Evolutionary conservation across 2,797 vertebrate genomes (phyloP), one percentile per base, ranked within the genome.

Genomic region (Holocentrus rufus): DNA sequence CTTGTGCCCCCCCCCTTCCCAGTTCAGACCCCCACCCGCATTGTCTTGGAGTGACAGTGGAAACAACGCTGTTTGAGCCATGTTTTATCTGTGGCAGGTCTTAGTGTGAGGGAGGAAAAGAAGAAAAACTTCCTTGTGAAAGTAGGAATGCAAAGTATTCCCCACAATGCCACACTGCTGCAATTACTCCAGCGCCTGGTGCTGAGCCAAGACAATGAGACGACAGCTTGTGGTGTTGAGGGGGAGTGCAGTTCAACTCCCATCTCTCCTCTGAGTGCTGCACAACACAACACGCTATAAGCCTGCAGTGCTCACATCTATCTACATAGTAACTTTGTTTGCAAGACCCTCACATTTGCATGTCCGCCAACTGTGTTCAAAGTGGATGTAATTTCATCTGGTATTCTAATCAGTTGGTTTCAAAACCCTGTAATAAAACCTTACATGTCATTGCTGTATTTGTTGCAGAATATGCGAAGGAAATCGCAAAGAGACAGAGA

Each of bases 101-200:
- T 76, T 76, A 79, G 65, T 87, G 79, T 77, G 73, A 80, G 80
- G 81, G 84, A 84, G 83, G 81, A 72, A 84, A 81, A 76, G 84
- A 82, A 85, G 78, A 86, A 83, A 82, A 85, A 86, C 88, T 89
- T 93, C 90, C 91, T 88, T 91, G 86, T 88, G 90, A 91, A 88
- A 91, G 87, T 84, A 90, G 89, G 92, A 94, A 94, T 93, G 91
- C 70, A 84, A 92, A 92, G 81, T 86, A 93, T 93, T 91, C 90
- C 85, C 90, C 90, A 89, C 91, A 92, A 90, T 93, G 90, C 92
- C 91, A 91, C 90, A 90, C 89, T 89, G 85, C 88, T 90, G 91
- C 89, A 92, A 92, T 93, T 91, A 92, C 80, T 86, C 87, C 85
- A 87, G 90, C 72, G 76, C 77, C 91, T 93, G 92, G 88, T 93